A percentile compares a stretch with the other conserved stretches of the same genome.
Evolutionary conservation across 1,140 invertebrate species (phyloP).

Genomic region (Drosophila punjabiensis): DNA sequence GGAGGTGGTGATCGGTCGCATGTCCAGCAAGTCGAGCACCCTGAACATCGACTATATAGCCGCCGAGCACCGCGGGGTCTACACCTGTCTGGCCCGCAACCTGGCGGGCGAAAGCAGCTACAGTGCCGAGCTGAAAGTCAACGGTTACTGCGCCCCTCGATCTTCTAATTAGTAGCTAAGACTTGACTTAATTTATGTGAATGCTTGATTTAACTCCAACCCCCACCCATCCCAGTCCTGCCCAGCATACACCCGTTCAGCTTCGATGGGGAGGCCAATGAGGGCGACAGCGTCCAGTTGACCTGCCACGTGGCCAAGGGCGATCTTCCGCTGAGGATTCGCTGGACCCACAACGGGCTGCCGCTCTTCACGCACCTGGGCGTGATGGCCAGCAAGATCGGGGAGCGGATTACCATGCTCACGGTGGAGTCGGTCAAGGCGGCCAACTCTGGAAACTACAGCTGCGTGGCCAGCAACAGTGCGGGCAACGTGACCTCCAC

Average conservation of each 20-base stretch:
- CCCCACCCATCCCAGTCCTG: constrained; percentile 86
- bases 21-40: constrained; percentile 81
- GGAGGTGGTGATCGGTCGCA: constrained; percentile 85
- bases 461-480: constrained; percentile 90
- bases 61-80: constrained; percentile 90
- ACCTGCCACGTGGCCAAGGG: constrained; percentile 90
- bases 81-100: constrained; percentile 92
- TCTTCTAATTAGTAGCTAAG: constrained; percentile 5
- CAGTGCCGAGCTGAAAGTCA: constrained; percentile 78
- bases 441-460: constrained; percentile 89
- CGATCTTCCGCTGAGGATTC: constrained; percentile 89
- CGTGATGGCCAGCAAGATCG: constrained; percentile 87
- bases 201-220: constrained; percentile 25
- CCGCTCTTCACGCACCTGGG: constrained; percentile 82
- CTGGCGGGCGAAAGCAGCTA: constrained; percentile 87
- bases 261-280: constrained; percentile 88
- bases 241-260: constrained; percentile 89
- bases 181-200: constrained; percentile 42
- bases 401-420: constrained; percentile 88
- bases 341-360: constrained; percentile 87
- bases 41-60: constrained; percentile 86
- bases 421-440: constrained; percentile 88
- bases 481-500: constrained; percentile 90
- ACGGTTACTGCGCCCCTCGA: constrained; percentile 55
- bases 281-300: constrained; percentile 90